A percentile compares a stretch with the other conserved stretches of the same genome.
phyloP scores from a whole-genome alignment of 2,113 vertebrate species.

The Myrmecobius fasciatus region DNA sequence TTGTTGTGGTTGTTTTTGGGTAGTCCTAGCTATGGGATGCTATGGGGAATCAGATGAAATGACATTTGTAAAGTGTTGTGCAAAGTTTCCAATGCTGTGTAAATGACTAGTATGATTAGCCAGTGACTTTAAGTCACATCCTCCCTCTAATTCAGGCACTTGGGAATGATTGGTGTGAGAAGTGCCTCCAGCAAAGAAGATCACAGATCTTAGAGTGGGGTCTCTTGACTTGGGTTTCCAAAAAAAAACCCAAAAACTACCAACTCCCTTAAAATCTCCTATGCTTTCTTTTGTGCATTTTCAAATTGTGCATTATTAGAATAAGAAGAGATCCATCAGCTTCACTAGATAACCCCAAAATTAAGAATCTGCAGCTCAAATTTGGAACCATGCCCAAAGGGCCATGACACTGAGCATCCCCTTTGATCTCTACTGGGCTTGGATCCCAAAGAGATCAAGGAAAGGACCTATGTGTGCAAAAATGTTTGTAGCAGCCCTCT shows the following conservation, averaged over 20 bases:
- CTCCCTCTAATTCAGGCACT: background rate
- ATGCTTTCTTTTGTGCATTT: background rate
- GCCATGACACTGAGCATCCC: too few species aligned
- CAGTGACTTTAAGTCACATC: background rate
- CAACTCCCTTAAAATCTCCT: background rate
- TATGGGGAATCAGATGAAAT: background rate
- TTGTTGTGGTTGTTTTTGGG: background rate
- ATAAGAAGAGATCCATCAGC: background rate
- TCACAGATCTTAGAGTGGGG: background rate
- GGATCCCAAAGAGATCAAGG: too few species aligned
- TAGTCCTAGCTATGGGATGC: background rate
- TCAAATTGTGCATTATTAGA: background rate
- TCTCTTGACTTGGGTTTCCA: background rate
- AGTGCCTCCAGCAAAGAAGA: background rate
- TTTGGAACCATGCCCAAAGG: too few species aligned
- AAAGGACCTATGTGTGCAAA: too few species aligned
- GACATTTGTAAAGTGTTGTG: background rate
- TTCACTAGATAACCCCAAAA: background rate
- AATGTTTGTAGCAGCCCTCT: too few species aligned
- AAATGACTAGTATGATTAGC: background rate
- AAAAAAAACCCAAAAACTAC: background rate
- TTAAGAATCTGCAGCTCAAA: background rate
- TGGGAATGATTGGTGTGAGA: background rate
- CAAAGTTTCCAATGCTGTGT: background rate
- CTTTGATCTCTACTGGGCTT: too few species aligned